Evolutionary conservation across 2,888 invertebrate genomes (phyloP), one percentile per base, ranked within the genome.

Genomic region (Sesia apiformis): DNA sequence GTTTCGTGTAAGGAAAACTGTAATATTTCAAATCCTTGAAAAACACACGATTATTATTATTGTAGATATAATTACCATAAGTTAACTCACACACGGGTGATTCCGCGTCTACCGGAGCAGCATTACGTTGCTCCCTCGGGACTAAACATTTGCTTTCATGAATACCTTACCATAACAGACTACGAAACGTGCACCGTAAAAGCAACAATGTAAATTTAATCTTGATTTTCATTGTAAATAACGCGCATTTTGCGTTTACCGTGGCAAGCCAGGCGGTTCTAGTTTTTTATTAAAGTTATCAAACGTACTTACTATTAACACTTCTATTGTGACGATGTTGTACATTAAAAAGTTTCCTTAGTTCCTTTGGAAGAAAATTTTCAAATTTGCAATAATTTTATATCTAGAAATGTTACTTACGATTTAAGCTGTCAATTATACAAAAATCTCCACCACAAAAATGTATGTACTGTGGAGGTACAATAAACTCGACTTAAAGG

Each of bases 171-270:
- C 81, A 83, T 79, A 83, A 81, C 82, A 82, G 77, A 81, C 62
- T 59, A 61, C 67, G 65, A 5, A 72, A 70, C 70, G 65, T 70
- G 68, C 70, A 66, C 67, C 67, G 66, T 76, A 78, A 78, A 79
- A 76, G 77, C 79, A 78, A 82, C 84, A 82, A 81, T 84, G 84
- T 81, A 84, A 83, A 83, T 84, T 84, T 85, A 81, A 84, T 83
- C 81, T 79, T 73, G 73, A 77, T 77, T 78, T 74, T 72, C 72
- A 70, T 74, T 76, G 70, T 76, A 76, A 76, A 76, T 78, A 78
- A 76, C 65, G 65, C 63, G 63, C 68, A 62, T 65, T 46, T 46
- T 8, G 46, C 63, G 66, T 70, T 61, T 56, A 56, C 57, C 53
- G 56, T 58, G 56, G 55, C 55, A n/a, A 46, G 8, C 7, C 8